A percentile compares a stretch with the other conserved stretches of the same genome.
phyloP scores from a whole-genome alignment of 1,140 invertebrate genomes.

The Zaprionus kolodkinae region DNA sequence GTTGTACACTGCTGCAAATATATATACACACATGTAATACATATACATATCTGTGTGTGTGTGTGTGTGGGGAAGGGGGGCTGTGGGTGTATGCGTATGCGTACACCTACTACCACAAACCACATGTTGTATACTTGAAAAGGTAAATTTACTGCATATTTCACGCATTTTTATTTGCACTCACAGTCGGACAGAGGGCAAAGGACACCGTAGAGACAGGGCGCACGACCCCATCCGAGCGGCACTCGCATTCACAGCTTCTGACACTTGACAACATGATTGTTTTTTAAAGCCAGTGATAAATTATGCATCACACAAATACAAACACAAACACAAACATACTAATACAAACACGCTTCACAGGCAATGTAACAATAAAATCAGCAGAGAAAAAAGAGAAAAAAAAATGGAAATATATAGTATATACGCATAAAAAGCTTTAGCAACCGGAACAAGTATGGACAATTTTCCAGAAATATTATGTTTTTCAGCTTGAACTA shows the following conservation, averaged over 20 bases:
- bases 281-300: slow-evolving; percentile 78
- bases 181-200: slow-evolving; percentile 29
- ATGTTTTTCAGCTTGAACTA: not conserved
- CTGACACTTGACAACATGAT: slow-evolving; percentile 80
- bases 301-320: slow-evolving; percentile 72
- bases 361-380: slow-evolving; percentile 34
- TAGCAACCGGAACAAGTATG: not conserved
- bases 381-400: slow-evolving; percentile 31
- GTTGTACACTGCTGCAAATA: slow-evolving; percentile 20
- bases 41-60: not conserved
- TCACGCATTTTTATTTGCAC: slow-evolving; percentile 76
- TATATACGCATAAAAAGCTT: not conserved
- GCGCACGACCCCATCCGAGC: not conserved
- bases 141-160: slow-evolving; percentile 72
- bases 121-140: slow-evolving; percentile 42
- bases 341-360: slow-evolving; percentile 34
- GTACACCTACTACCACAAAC: slow-evolving; percentile 15
- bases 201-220: slow-evolving; percentile 5
- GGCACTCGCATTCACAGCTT: slow-evolving; percentile 57
- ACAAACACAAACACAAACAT: slow-evolving; percentile 46
- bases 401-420: slow-evolving; percentile 19
- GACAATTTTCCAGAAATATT: not conserved
- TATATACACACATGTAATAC: not conserved
- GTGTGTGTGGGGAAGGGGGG: too few relatives aligned
- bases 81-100: not conserved